Evolutionary conservation across 92 coral and sea anemone genomes (phyloP), one percentile per base, ranked within the genome.

Genomic region (Phenganax subtilis): DNA sequence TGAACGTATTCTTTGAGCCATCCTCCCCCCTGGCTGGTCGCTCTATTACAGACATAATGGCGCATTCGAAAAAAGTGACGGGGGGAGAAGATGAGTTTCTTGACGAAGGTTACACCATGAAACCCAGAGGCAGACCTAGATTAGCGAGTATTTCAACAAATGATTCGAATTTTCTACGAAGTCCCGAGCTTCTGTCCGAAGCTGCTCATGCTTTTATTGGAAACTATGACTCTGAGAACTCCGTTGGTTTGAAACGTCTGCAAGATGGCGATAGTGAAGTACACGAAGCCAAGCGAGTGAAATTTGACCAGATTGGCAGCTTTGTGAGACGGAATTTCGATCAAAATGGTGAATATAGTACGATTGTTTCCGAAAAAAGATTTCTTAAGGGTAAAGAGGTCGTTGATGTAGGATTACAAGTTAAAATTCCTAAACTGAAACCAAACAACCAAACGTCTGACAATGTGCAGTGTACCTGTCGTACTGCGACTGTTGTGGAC

Each of bases 11-110:
- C 81, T 96, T 90, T 88, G 96, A 94, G 62, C 98, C 98, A 5
- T 92, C 98, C 12, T 92, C 97, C 82, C 97, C 98, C 6, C 76
- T 94, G 67, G 98, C 98, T 27, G 98, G 98, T 55, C 90, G 93
- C 12, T 90, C 91, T 57, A 55, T 88, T 57, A 82, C 82, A 54
- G 97, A 93, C 71, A 91, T 93, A 55, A 92, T 87, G 74, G 92
- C 92, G 29, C 97, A 92, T 62, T 77, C 94, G 27, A 89, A 86
- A 27, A 88, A 86, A 65, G 10, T 79, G 6, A 47, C 47, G 6
- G 83, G 29, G 0, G 83, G 69, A 51, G 83, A 65, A 15, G 61
- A 54, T 16, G 83, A 79, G 61, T 71, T 80, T 80, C 85, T 28
- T 27, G 88, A 59, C 71, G 85, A 14, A 60, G 82, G 62, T 81